These are phyloP conservation scores for Philereme vetulata DNA, from an alignment of 2,888 invertebrate genomes.

Conservation along the genomic window DNA sequence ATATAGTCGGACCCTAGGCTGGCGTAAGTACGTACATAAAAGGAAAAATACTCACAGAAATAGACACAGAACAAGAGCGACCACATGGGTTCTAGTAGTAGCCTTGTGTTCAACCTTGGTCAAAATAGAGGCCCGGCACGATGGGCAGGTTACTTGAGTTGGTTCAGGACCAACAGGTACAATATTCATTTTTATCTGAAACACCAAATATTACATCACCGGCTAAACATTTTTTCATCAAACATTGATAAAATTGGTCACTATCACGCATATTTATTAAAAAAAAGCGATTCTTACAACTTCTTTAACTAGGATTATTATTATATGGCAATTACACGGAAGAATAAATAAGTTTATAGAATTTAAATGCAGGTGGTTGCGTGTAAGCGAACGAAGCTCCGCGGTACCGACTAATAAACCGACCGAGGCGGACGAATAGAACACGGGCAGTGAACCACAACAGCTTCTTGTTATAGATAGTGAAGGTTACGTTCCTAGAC, in stretches of 20 bases:
- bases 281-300: neutral
- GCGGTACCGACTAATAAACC: slow-evolving; percentile 8
- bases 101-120: slow-evolving; percentile 72
- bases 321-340: neutral
- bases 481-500: slow-evolving; percentile 3
- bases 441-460: slow-evolving; percentile 3
- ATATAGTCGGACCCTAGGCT: too few species aligned
- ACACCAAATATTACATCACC: neutral
- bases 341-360: neutral
- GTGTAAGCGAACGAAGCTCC: slow-evolving; percentile 10
- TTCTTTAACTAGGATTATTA: neutral
- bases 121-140: slow-evolving; percentile 72
- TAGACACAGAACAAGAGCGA: slow-evolving; percentile 71
- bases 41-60: slow-evolving; percentile 45
- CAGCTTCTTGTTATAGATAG: neutral
- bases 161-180: slow-evolving; percentile 74
- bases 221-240: neutral
- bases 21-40: too few species aligned
- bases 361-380: neutral
- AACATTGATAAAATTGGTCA: neutral
- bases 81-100: slow-evolving; percentile 80
- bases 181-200: slow-evolving; percentile 43
- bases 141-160: slow-evolving; percentile 74
- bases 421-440: neutral
- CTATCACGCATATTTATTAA: neutral